Conservation (phyloP, 2,113 vertebrate genomes). For the Halcyon senegalensis region DNA sequence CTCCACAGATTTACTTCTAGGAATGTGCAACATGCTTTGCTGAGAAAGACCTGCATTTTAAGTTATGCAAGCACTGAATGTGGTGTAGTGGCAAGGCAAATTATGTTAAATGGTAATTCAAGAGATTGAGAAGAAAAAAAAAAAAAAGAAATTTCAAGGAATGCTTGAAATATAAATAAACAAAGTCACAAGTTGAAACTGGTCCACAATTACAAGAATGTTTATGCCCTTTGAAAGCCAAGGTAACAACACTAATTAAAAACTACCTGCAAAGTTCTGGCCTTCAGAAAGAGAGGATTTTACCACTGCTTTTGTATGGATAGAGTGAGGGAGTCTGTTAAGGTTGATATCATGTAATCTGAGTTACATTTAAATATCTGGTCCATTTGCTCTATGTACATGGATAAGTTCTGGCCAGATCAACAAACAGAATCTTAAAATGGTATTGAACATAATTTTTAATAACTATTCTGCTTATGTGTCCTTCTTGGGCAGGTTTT, state of each 20-base stretch:
- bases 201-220: neutral
- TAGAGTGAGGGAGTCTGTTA: neutral
- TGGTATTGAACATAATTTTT: neutral
- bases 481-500: neutral
- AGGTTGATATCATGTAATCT: neutral
- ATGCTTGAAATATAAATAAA: neutral
- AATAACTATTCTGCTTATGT: neutral
- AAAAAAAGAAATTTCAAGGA: neutral
- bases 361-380: neutral
- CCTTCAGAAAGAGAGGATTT: neutral
- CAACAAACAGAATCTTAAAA: neutral
- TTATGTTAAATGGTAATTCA: neutral
- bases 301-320: neutral
- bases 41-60: slow-evolving; percentile 34
- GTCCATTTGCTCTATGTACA: neutral
- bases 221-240: neutral
- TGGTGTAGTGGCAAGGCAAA: neutral
- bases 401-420: neutral
- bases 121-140: neutral
- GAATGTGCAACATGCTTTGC: neutral
- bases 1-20: neutral
- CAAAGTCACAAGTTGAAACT: neutral
- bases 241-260: neutral
- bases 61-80: neutral
- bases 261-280: neutral